Evolutionary conservation across 1,140 invertebrate species (phyloP), one percentile per base, ranked within the genome.

Genomic region (Penaeus vannamei): DNA sequence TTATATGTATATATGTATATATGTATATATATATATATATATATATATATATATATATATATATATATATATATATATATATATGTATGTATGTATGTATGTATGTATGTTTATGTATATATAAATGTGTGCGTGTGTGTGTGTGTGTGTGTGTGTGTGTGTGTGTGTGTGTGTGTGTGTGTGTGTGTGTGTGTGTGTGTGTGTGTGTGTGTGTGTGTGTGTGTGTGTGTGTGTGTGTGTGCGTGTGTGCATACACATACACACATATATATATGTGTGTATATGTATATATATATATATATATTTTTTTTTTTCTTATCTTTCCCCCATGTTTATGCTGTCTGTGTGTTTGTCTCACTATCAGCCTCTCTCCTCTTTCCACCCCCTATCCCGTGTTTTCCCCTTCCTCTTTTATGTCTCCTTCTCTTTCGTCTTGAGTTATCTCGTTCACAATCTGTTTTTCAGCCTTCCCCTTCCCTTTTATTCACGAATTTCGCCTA

Each of bases 21-120:
- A 72, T 72, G 26, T 72, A 72, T n/a, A n/a, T 72, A 22, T 72
- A 72, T 84, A 84, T 84, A 61, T 61, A 84, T 84, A 84, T 84
- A 84, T 64, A 84, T 84, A 84, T 84, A 62, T 84, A 84, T 26
- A 84, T 84, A 62, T 61, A 84, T 64, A 64, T 61, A 84, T 84
- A 72, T 19, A 72, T 72, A 72, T 19, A 72, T 72, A 72, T 19
- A 72, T 72, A 72, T 19, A 72, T 72, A 72, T 19, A 72, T 72
- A 72, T 19, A 72, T 72, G n/a, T 19, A n/a, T 72, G 8, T 19
- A 72, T 72, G 8, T 19, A 72, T 72, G 8, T 19, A 72, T 72
- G 8, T 19, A 72, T 72, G 8, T 19, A 72, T 72, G 8, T 19
- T 22, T 72, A 72, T 19, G n/a, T 72, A 32, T 19, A 72, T 72